These are phyloP conservation scores for Cardinalis cardinalis DNA, from an alignment of 2,113 vertebrate species.

Conservation along the genomic window DNA sequence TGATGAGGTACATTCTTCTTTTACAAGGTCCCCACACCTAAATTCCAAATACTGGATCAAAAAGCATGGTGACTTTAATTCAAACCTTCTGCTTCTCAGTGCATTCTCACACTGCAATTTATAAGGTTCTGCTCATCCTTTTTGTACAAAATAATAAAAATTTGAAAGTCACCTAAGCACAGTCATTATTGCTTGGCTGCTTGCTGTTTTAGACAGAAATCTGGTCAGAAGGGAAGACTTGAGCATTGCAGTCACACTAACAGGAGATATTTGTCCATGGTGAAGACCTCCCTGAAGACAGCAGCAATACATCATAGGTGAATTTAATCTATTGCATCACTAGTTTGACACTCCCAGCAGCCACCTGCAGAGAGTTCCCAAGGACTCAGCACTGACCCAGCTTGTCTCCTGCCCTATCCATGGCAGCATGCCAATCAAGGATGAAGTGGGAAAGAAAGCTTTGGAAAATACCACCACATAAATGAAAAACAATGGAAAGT, in stretches of 20 bases:
- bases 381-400: fast-evolving
- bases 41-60: background rate
- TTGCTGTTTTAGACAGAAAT: background rate
- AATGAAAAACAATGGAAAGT: background rate
- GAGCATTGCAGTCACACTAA: background rate
- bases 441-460: background rate
- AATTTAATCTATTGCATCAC: background rate
- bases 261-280: background rate
- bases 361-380: background rate
- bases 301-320: background rate
- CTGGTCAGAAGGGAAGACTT: background rate
- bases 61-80: background rate
- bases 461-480: background rate
- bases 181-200: background rate
- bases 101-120: background rate
- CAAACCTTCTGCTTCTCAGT: background rate
- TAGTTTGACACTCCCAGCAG: background rate
- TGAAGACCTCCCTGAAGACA: background rate
- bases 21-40: background rate
- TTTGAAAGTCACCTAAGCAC: background rate
- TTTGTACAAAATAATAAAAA: background rate
- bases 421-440: background rate
- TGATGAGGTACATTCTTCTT: background rate
- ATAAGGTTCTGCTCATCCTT: background rate
- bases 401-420: background rate